Evolutionary conservation across 1,140 invertebrate genomes (phyloP).

Genomic region (Dendroctonus valens): DNA sequence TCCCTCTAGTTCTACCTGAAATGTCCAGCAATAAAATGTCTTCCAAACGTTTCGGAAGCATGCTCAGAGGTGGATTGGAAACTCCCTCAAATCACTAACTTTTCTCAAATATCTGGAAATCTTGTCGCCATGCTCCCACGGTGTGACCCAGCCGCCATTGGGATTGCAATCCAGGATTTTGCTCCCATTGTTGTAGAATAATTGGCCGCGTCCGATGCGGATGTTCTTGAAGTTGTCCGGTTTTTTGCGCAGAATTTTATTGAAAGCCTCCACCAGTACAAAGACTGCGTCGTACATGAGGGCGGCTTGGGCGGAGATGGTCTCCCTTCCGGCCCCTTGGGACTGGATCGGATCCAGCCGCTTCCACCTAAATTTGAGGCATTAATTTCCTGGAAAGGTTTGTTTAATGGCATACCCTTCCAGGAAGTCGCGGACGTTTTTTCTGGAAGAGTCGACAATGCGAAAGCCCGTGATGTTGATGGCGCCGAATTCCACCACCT

Average conservation of each 20-base stretch:
- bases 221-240: slow-evolving; percentile 70
- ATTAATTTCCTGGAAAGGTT: neutral
- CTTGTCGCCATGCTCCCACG: slow-evolving; percentile 86
- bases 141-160: slow-evolving; percentile 71
- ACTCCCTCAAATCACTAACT: slow-evolving; percentile 56
- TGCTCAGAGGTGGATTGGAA: no score
- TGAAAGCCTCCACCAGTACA: slow-evolving; percentile 87
- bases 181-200: slow-evolving; percentile 60
- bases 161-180: slow-evolving; percentile 77
- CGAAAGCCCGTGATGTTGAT: slow-evolving; percentile 96
- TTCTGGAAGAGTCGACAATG: slow-evolving; percentile 78
- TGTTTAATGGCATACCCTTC: slow-evolving; percentile 50
- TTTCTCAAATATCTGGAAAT: slow-evolving; percentile 81
- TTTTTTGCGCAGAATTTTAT: slow-evolving; percentile 79
- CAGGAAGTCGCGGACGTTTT: slow-evolving; percentile 78
- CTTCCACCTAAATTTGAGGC: slow-evolving; percentile 51
- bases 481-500: slow-evolving; percentile 88
- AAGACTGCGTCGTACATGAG: slow-evolving; percentile 91
- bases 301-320: slow-evolving; percentile 85
- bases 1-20: slow-evolving; percentile 86
- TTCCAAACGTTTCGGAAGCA: no score
- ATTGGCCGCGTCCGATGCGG: slow-evolving; percentile 55
- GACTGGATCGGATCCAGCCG: slow-evolving; percentile 66
- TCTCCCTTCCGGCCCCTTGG: slow-evolving; percentile 66
- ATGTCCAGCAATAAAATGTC: no score